phyloP scores from a whole-genome alignment of 2,797 vertebrate species.

The Myripristis murdjan region DNA sequence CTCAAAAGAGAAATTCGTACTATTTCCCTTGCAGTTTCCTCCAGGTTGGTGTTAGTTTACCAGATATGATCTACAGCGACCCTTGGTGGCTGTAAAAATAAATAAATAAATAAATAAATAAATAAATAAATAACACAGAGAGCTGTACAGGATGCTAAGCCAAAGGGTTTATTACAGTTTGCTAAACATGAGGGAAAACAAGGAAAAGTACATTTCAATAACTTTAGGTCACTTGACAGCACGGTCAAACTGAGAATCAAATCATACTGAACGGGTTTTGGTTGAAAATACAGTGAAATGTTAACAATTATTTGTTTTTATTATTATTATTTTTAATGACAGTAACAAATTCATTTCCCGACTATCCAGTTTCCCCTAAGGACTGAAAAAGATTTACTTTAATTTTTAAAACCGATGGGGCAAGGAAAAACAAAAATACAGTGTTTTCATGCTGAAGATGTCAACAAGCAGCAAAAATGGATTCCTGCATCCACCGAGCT shows the following conservation, averaged over 20 bases:
- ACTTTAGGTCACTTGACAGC: not conserved
- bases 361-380: not conserved
- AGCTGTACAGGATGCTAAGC: conserved; percentile 33
- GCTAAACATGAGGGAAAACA: conserved; percentile 23
- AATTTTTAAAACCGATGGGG: not conserved
- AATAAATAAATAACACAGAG: not conserved
- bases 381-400: not conserved
- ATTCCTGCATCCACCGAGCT: not conserved
- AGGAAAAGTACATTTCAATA: conserved; percentile 19
- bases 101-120: too few species aligned
- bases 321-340: not conserved
- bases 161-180: conserved; percentile 63
- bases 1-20: too few species aligned
- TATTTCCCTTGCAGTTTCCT: too few species aligned
- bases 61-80: too few species aligned
- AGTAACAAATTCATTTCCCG: not conserved
- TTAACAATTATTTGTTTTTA: too few species aligned
- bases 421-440: not conserved
- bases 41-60: too few species aligned
- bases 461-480: not conserved
- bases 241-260: not conserved
- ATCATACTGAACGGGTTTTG: not conserved
- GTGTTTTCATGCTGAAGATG: conserved; percentile 3
- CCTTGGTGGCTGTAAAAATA: not conserved
- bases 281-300: not conserved